Conservation (phyloP, 2,888 invertebrate genomes). For the Temnothorax ravouxi region DNA sequence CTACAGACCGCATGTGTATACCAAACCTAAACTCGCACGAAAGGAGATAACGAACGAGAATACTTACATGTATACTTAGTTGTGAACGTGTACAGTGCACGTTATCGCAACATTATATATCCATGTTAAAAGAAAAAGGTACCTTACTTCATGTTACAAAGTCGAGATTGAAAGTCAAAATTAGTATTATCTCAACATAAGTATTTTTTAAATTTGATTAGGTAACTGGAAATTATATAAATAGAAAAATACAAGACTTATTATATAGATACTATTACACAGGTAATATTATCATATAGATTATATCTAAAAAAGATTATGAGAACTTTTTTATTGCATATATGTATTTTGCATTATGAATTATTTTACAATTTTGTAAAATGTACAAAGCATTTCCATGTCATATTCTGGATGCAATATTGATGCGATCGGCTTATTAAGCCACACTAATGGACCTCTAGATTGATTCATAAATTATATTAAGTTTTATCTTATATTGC, state of each 20-base stretch:
- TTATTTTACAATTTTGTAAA: slow-evolving; percentile 6
- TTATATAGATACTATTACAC: neutral
- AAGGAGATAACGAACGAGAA: slow-evolving; percentile 33
- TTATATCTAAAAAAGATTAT: neutral
- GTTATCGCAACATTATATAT: slow-evolving; percentile 26
- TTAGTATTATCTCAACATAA: neutral
- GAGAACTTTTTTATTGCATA: neutral
- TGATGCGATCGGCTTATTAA: neutral
- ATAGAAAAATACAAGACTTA: neutral
- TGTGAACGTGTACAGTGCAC: neutral
- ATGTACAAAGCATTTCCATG: neutral
- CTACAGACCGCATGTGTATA: slow-evolving; percentile 25
- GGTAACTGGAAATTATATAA: neutral
- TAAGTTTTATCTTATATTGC: neutral
- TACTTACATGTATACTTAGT: slow-evolving; percentile 36
- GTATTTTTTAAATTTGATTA: slow-evolving; percentile 6
- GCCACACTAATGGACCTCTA: neutral
- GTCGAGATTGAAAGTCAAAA: neutral
- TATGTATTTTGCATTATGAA: neutral
- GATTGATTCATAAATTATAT: neutral
- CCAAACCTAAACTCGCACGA: slow-evolving; percentile 45
- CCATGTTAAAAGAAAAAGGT: slow-evolving; percentile 6
- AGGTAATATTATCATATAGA: neutral
- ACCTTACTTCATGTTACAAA: neutral
- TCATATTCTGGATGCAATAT: neutral